Evolutionary conservation across 2,888 invertebrate genomes (phyloP), one percentile per base, ranked within the genome.

Genomic region (Microctonus aethiopoides): DNA sequence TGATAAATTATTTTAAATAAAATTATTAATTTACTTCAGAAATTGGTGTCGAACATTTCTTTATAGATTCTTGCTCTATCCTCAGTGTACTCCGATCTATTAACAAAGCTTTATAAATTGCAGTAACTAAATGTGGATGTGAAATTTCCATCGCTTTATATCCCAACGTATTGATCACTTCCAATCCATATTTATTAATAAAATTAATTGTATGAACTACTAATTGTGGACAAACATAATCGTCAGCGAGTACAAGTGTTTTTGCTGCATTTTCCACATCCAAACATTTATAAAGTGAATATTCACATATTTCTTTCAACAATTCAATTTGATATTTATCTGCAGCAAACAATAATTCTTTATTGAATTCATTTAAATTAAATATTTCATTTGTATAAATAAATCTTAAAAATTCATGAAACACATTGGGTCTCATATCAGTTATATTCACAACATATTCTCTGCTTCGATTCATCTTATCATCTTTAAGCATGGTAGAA

Each of bases 381-480:
- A 4, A 20, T n/a, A 51, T 60, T 1, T 70, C 16, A 22, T 65
- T 59, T 0, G 46, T 59, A 29, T 70, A 70, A 24, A 70, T 46
- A 32, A 34, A 70, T 32, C 39, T 13, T n/a, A 70, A 46, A 1
- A 70, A 9, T 34, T 64, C 52, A 1, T 52, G 7, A 11, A 59
- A 32, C 11, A 60, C 51, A 7, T 59, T 60, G 26, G 26, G 34
- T 10, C 16, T 16, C 36, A 61, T 41, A n/a, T 52, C 59, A n/a
- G 16, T 2, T 26, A 70, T 51, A 1, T 22, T 20, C 13, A 70
- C 57, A 46, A 36, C 41, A 32, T 46, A 29, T 26, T 46, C 16
- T 11, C 26, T 24, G 36, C 24, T 22, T n/a, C 59, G 36, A 11
- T 36, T n/a, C 26, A 13, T 1, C 11, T n/a, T n/a, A n/a, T 70